Evolutionary conservation across 2,797 vertebrate genomes (phyloP), one percentile per base, ranked within the genome.

Genomic region (Ciconia nigra): DNA sequence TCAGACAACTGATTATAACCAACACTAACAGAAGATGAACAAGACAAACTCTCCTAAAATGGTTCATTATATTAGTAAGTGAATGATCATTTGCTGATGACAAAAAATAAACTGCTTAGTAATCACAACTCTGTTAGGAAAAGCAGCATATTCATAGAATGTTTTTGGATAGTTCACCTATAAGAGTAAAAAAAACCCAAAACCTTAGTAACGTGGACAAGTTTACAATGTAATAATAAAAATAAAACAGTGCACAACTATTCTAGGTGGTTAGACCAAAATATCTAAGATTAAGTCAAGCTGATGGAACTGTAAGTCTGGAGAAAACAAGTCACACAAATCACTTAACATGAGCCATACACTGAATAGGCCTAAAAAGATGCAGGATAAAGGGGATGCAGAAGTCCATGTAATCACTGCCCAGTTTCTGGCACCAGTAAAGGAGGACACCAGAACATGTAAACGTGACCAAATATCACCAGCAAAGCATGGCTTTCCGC

Each of bases 141-240:
- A 85, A 77, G 66, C 35, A 71, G 28, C 15, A 31, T 33, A 63
- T 67, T 71, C 55, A 15, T 17, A 49, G 35, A 62, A 49, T 24
- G 41, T 39, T 91, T 77, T 74, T 59, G 71, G 42, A 79, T 2
- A 91, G 29, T 57, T 69, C 51, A 33, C 46, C n/a, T 59, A 1
- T 20, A 39, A 67, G 15, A 58, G 37, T 39, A 39, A 39, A 39
- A 3, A 81, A 78, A 86, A 73, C n/a, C n/a, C n/a, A 59, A 46
- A 0, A 0, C 16, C 13, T 57, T 26, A 18, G 7, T n/a, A 57
- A 73, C 19, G 31, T 0, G 2, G 39, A 49, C 13, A 42, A 31
- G 35, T 74, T 71, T 39, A 51, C 39, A 29, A 31, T 3, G 15
- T 26, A 51, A 46, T n/a, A 47, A 52, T n/a, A n/a, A 87, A 57